A percentile compares a stretch with the other conserved stretches of the same genome.
Conservation (phyloP, 2,113 vertebrate species). For the Myiagra hebetior region DNA sequence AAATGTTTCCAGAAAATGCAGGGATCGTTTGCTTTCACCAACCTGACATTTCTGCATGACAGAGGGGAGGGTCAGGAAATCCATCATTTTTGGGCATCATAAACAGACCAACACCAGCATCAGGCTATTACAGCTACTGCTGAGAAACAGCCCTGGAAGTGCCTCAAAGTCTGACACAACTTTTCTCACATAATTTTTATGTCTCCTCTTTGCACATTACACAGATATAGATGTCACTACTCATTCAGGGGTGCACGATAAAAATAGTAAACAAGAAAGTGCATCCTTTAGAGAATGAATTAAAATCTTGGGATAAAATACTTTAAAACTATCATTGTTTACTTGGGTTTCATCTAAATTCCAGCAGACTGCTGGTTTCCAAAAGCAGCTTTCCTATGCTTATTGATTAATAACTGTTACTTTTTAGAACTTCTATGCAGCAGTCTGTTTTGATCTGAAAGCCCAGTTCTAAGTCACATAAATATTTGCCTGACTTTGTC, state of each 20-base stretch:
- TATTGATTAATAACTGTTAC: not conserved
- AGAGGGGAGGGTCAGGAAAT: not conserved
- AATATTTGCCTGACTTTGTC: not conserved
- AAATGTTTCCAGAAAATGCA: not conserved
- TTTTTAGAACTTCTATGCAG: not conserved
- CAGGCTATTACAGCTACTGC: not conserved
- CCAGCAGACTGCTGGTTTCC: not conserved
- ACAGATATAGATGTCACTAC: not conserved
- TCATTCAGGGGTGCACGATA: not conserved
- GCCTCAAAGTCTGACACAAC: not conserved
- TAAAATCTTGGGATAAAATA: not conserved
- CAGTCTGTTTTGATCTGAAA: not conserved
- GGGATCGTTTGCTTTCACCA: not conserved
- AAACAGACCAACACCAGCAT: not conserved
- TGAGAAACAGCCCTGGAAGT: not conserved
- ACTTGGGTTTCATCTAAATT: not conserved
- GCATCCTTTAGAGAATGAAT: not conserved
- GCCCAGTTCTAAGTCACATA: not conserved
- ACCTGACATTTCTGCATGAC: not conserved
- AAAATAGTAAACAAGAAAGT: not conserved
- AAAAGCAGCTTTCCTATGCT: not conserved
- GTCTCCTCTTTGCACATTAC: not conserved
- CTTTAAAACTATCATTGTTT: not conserved
- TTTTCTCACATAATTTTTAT: not conserved
- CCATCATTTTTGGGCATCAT: rapidly evolving